phyloP scores from a whole-genome alignment of 2,888 invertebrate genomes.

The Lysandra bellargus region DNA sequence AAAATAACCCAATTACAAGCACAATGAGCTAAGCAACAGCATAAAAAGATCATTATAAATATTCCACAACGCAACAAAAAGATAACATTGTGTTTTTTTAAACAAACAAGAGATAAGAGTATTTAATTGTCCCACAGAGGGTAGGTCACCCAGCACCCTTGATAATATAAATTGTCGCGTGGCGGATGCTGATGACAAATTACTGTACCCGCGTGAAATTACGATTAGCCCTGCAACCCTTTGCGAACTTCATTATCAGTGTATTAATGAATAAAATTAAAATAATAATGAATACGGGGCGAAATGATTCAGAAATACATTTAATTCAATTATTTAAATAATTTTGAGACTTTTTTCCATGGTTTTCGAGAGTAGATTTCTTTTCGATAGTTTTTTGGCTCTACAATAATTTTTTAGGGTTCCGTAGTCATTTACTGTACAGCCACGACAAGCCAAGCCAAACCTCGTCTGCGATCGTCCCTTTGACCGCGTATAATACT shows the following conservation, averaged over 20 bases:
- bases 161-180: slow-evolving; percentile 73
- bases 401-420: too few relatives aligned
- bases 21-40: background rate
- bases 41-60: background rate
- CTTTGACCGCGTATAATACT: too few relatives aligned
- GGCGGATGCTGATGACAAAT: slow-evolving; percentile 80
- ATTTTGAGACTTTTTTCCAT: too few relatives aligned
- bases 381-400: too few relatives aligned
- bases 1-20: background rate
- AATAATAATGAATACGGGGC: slow-evolving; percentile 54
- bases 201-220: slow-evolving; percentile 71
- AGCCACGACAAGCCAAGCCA: too few relatives aligned
- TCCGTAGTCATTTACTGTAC: too few relatives aligned
- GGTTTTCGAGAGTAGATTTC: too few relatives aligned
- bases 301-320: background rate
- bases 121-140: slow-evolving; percentile 60
- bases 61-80: background rate
- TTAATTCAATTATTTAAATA: background rate
- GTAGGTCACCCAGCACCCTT: slow-evolving; percentile 63
- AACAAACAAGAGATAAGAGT: slow-evolving; percentile 30
- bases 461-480: too few relatives aligned
- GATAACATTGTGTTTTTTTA: slow-evolving; percentile 14
- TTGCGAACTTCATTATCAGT: slow-evolving; percentile 59
- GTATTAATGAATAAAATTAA: slow-evolving; percentile 71
- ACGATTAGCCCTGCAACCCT: slow-evolving; percentile 63